Percentiles rank a stretch among this genome's conserved stretches.
phyloP scores from a whole-genome alignment of 2,113 vertebrate genomes.

The Pyrgilauda ruficollis region DNA sequence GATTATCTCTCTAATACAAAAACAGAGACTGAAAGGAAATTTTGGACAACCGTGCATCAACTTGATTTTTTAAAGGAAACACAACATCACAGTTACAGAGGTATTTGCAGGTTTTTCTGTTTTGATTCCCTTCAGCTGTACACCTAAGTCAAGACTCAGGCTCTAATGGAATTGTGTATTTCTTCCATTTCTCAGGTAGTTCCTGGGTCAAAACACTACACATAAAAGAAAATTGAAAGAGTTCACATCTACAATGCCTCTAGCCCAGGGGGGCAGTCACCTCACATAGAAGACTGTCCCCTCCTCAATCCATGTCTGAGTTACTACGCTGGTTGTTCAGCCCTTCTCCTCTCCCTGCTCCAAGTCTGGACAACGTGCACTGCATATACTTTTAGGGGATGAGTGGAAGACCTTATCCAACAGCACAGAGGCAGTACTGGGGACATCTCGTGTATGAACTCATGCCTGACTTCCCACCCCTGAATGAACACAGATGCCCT shows the following conservation, averaged over 20 bases:
- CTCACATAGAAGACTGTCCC: not conserved
- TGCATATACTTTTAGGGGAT: not conserved
- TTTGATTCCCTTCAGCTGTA: not conserved
- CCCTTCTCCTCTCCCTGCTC: not conserved
- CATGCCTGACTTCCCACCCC: not conserved
- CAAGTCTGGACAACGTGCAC: not conserved
- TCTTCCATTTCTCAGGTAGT: not conserved
- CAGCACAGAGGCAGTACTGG: not conserved
- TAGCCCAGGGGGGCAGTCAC: not conserved
- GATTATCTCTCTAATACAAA: not conserved
- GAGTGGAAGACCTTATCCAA: not conserved
- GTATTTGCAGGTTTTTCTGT: not conserved
- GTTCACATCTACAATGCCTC: not conserved
- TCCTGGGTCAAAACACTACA: not conserved
- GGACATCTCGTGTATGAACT: not conserved
- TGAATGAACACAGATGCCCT: not conserved
- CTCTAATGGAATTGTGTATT: not conserved
- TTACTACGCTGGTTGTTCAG: not conserved
- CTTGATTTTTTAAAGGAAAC: not conserved
- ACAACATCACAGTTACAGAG: not conserved
- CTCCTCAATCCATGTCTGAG: not conserved
- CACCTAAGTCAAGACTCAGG: no score
- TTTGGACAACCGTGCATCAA: not conserved
- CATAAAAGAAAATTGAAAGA: not conserved
- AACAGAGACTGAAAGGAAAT: not conserved